Percentiles rank a stretch among this genome's conserved stretches.
Conservation (phyloP, 2,888 invertebrate species). For the Brachylomia viminalis region DNA sequence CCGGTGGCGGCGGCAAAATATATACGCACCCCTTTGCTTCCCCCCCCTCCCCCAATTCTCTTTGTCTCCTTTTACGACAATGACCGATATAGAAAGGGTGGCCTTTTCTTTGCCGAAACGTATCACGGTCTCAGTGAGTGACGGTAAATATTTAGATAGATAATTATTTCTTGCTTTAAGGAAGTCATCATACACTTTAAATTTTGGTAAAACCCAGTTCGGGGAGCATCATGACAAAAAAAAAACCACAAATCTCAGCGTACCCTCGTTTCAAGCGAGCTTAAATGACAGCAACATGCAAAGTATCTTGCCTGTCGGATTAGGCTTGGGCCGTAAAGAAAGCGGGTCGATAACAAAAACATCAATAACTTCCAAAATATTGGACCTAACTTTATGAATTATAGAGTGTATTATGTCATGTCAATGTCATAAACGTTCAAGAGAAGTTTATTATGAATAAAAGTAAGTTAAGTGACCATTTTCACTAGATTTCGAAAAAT, state of each 20-base stretch:
- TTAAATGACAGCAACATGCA: conserved; percentile 12
- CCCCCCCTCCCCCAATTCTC: background rate
- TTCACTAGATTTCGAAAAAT: too few relatives aligned
- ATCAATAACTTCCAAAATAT: too few relatives aligned
- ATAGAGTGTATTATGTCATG: too few relatives aligned
- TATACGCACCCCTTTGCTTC: background rate
- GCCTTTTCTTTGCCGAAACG: background rate
- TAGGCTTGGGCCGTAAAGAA: too few relatives aligned
- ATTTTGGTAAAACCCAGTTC: conserved; percentile 13
- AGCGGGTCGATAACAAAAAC: too few relatives aligned
- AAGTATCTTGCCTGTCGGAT: conserved; percentile 3
- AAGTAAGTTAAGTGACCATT: too few relatives aligned
- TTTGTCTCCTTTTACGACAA: background rate
- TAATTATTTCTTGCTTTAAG: background rate
- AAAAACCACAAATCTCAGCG: background rate
- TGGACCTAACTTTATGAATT: too few relatives aligned
- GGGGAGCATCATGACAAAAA: background rate
- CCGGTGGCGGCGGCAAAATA: too few relatives aligned
- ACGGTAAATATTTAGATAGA: background rate
- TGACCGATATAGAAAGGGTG: background rate
- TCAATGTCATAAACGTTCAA: too few relatives aligned
- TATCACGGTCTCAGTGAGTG: background rate
- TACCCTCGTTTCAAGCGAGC: background rate
- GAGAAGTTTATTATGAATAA: too few relatives aligned
- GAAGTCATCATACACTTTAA: background rate